Percentiles rank a stretch among this genome's conserved stretches.
Evolutionary conservation across 2,113 vertebrate species (phyloP).

Genomic region (Tympanuchus pallidicinctus): DNA sequence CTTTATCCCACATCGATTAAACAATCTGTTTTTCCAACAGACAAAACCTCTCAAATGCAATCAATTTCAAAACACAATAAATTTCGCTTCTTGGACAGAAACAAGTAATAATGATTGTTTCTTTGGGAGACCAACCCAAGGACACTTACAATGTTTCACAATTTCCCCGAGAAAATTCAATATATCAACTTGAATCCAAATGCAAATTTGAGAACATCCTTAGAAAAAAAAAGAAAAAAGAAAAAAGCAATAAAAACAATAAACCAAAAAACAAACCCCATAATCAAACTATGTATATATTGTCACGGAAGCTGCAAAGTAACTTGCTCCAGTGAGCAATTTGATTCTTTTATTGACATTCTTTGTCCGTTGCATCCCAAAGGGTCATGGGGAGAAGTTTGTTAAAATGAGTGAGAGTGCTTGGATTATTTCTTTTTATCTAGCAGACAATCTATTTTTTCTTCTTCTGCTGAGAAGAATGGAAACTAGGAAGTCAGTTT

Average conservation of each 20-base stretch:
- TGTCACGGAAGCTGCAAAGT: not conserved
- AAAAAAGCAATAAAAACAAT: not conserved
- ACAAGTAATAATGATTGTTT: not conserved
- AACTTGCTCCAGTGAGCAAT: not conserved
- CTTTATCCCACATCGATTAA: not conserved
- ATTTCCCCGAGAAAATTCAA: conserved; percentile 3
- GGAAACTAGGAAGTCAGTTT: not conserved
- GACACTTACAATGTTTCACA: not conserved
- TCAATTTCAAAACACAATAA: not conserved
- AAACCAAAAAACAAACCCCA: not conserved
- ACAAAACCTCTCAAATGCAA: conserved; percentile 9
- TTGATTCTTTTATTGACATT: conserved; percentile 2
- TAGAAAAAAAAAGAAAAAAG: no score
- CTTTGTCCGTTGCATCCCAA: not conserved
- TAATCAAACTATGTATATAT: not conserved
- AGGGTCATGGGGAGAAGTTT: not conserved
- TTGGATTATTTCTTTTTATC: not conserved
- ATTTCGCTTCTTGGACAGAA: conserved; percentile 20
- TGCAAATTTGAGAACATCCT: not conserved
- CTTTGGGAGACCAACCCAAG: not conserved
- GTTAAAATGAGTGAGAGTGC: not conserved
- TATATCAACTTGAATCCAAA: not conserved
- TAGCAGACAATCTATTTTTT: not conserved
- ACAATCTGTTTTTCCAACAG: conserved; percentile 44
- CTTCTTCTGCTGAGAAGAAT: not conserved